Evolutionary conservation across 2,888 invertebrate genomes (phyloP).

Genomic region (Cabera pusaria): DNA sequence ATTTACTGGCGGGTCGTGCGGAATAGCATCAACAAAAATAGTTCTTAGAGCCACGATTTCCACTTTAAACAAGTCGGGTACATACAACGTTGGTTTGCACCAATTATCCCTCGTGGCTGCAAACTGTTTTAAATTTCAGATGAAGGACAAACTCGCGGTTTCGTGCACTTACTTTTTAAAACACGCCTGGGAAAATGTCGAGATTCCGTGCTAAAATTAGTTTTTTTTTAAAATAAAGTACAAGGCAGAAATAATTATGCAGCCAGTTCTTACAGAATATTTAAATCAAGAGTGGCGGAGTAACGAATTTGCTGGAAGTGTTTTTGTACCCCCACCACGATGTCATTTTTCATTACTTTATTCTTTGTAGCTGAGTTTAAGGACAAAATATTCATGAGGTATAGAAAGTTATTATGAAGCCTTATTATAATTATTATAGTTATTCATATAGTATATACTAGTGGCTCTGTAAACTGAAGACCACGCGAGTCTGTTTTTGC

Average conservation of each 20-base stretch:
- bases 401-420: too few species aligned
- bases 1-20: too few species aligned
- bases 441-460: too few species aligned
- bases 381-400: too few species aligned
- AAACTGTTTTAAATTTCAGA: constrained; percentile 50
- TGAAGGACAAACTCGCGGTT: constrained; percentile 47
- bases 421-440: too few species aligned
- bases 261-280: constrained; percentile 9
- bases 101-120: constrained; percentile 42
- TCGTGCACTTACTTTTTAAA: constrained; percentile 43
- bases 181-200: constrained; percentile 36
- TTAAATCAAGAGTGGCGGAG: constrained; percentile 10
- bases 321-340: background rate
- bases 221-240: constrained; percentile 20
- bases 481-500: too few species aligned
- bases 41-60: constrained; percentile 3
- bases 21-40: too few species aligned
- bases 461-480: too few species aligned
- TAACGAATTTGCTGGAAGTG: constrained; percentile 2
- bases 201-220: constrained; percentile 8
- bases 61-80: constrained; percentile 6
- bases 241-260: constrained; percentile 13
- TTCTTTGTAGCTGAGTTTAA: too few species aligned
- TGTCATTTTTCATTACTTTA: constrained; percentile 6
- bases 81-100: constrained; percentile 31